Evolutionary conservation across 2,797 vertebrate genomes (phyloP).

Genomic region (Sebastes paucispinis): DNA sequence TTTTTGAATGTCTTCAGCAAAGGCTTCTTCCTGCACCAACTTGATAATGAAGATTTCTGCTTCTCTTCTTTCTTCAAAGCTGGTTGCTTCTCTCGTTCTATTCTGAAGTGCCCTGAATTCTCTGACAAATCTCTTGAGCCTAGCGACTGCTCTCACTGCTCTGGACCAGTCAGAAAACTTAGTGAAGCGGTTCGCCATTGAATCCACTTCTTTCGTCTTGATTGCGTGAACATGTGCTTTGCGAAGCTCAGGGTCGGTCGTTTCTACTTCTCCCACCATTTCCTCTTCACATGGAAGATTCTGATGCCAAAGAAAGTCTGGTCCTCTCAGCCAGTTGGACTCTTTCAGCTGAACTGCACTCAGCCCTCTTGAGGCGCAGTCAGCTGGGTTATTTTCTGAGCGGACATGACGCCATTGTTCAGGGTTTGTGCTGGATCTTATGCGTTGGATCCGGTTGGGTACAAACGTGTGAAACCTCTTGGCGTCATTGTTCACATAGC

Average conservation of each 20-base stretch:
- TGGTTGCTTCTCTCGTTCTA: background rate
- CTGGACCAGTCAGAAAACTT: constrained; percentile 13
- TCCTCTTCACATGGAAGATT: background rate
- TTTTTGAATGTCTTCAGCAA: background rate
- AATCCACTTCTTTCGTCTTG: background rate
- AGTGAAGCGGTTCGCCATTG: background rate
- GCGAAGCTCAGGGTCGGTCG: background rate
- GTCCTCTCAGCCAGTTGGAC: background rate
- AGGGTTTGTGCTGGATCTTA: background rate
- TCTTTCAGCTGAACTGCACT: background rate
- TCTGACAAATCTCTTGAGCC: background rate
- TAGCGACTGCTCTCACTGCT: background rate
- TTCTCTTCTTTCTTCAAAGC: background rate
- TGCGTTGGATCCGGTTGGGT: background rate
- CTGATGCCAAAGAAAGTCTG: background rate
- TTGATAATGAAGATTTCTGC: background rate
- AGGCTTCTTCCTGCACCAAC: background rate
- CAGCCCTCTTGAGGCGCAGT: background rate
- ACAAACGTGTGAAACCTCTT: background rate
- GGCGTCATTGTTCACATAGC: background rate
- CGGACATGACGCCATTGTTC: background rate
- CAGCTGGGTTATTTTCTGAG: background rate
- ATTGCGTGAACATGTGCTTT: background rate
- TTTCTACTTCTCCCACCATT: background rate
- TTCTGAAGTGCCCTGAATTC: background rate